Percentiles rank a stretch among this genome's conserved stretches.
phyloP scores from a whole-genome alignment of 2,113 vertebrate genomes.

The Mustela lutreola region DNA sequence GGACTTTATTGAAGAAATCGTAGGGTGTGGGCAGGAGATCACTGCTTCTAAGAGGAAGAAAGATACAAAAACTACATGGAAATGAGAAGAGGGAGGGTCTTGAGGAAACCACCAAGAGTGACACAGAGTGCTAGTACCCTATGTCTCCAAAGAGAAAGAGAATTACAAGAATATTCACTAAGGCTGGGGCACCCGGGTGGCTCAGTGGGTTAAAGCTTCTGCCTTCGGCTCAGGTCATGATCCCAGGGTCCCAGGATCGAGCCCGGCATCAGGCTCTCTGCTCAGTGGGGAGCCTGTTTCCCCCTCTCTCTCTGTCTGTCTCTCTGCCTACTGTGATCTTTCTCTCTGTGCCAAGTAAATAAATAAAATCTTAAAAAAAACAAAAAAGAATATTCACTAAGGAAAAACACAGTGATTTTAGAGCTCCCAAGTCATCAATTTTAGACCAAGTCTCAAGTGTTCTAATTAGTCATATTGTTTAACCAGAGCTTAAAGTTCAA shows the following conservation, averaged over 20 bases:
- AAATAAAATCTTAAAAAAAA: too few relatives aligned
- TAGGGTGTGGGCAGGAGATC: not conserved
- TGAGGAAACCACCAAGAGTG: not conserved
- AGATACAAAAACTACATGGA: not conserved
- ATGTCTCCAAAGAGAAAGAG: not conserved
- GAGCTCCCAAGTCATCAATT: slow-evolving; percentile 5
- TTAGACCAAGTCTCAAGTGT: not conserved
- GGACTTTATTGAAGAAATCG: not conserved
- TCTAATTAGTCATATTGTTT: slow-evolving; percentile 71
- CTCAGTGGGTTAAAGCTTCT: too few relatives aligned
- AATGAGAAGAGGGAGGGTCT: not conserved
- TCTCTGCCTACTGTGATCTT: too few relatives aligned
- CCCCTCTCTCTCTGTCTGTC: too few relatives aligned
- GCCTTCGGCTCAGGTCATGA: too few relatives aligned
- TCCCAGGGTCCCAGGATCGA: too few relatives aligned
- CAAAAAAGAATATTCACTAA: not conserved
- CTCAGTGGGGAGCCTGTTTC: too few relatives aligned
- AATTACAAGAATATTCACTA: not conserved
- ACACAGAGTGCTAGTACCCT: not conserved
- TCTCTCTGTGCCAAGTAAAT: too few relatives aligned
- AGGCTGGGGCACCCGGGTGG: too few relatives aligned
- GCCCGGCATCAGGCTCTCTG: too few relatives aligned
- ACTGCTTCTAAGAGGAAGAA: not conserved
- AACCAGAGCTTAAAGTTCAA: slow-evolving; percentile 67
- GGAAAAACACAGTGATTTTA: slow-evolving; percentile 12